Evolutionary conservation across 2,113 vertebrate species (phyloP), one percentile per base, ranked within the genome.

Genomic region (Leucoraja erinaceus): DNA sequence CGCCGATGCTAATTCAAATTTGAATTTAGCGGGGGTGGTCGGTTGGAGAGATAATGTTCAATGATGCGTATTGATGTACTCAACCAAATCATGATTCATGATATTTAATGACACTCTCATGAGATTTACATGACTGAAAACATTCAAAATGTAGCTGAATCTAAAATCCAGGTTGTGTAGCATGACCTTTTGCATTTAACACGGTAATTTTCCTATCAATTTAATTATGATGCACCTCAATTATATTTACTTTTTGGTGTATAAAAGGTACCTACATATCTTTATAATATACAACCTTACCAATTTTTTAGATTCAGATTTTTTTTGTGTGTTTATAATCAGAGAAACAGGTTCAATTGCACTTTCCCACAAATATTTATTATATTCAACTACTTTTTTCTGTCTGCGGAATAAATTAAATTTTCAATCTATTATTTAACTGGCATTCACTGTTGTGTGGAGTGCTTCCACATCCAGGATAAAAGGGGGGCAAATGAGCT

Each of bases 401-500:
- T 91, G 63, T 68, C 90, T 63, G 63, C 12, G 47, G 90, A 91
- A 91, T 22, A 38, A 74, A 12, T 25, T 47, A 33, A 72, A 9
- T 38, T 38, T 25, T 72, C 66, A 47, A 91, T 91, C 68, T 72
- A 47, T 72, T 72, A 91, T 91, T 63, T 63, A 88, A 66, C 83
- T 86, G 81, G 28, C 81, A 59, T 28, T 14, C 12, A 86, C 25
- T 2, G 16, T 5, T 88, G 59, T 63, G 22, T 12, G 0, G 68
- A 66, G 28, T 72, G 68, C 9, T 33, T 91, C 8, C 20, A 20
- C 28, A 38, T 72, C 20, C 18, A 72, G 20, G 68, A 68, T 72
- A 72, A 72, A 91, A 72, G 33, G 54, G 38, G 18, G 38, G 38
- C 88, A 61, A 61, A 59, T 70, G 66, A 25, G 2, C 31, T 9